These are phyloP conservation scores for Anthopleura sola DNA, from an alignment of 64 coral and sea anemone species.

Conservation along the genomic window DNA sequence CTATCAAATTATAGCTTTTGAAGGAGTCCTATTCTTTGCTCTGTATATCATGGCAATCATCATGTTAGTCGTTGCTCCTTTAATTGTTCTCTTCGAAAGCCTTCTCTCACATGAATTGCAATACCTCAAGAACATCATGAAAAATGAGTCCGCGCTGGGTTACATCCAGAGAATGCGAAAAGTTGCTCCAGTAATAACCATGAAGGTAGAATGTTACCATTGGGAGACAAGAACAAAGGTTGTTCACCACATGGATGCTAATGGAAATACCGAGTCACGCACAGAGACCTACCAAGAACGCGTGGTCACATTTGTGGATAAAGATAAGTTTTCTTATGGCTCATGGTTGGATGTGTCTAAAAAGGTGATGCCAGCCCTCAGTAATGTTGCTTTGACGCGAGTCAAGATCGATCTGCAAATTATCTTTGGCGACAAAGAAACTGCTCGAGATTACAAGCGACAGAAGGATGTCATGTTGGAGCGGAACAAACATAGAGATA, in stretches of 20 bases:
- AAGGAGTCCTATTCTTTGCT: constrained; percentile 38
- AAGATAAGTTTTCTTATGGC: constrained; percentile 51
- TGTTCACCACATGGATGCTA: constrained; percentile 54
- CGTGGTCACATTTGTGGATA: constrained; percentile 49
- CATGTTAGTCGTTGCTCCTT: constrained; percentile 47
- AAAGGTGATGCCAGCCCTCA: constrained; percentile 66
- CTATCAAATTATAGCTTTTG: constrained; percentile 29
- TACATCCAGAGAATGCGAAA: constrained; percentile 71
- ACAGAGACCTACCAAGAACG: constrained; percentile 79
- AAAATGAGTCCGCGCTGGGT: constrained; percentile 74
- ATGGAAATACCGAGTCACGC: constrained; percentile 54
- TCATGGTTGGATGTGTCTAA: constrained; percentile 80
- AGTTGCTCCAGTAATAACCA: constrained; percentile 50
- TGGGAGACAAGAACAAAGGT: constrained; percentile 51
- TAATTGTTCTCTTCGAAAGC: constrained; percentile 67
- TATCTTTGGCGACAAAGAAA: constrained; percentile 75
- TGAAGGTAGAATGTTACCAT: constrained; percentile 81
- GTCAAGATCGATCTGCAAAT: constrained; percentile 53
- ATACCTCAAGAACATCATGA: constrained; percentile 74
- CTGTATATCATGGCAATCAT: constrained; percentile 50
- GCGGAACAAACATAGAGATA: constrained; percentile 55
- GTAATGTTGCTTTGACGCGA: constrained; percentile 43
- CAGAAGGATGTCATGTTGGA: constrained; percentile 56
- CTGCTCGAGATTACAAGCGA: constrained; percentile 38
- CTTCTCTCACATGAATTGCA: constrained; percentile 58